phyloP scores from a whole-genome alignment of 2,113 vertebrate species.

The Panthera uncia region DNA sequence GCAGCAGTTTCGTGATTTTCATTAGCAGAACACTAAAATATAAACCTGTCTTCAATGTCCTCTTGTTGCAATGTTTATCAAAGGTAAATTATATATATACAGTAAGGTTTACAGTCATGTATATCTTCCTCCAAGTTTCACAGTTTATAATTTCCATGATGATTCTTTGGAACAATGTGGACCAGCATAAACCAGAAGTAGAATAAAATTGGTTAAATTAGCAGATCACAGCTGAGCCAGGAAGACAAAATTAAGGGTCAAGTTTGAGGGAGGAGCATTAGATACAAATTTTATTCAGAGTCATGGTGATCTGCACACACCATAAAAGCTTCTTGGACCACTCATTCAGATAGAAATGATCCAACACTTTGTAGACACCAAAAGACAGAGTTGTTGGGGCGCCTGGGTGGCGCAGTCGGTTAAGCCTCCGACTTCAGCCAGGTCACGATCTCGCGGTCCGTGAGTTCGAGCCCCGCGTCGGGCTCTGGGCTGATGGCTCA shows the following conservation, averaged over 20 bases:
- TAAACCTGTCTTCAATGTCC: background rate
- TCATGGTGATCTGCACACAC: background rate
- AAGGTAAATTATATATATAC: background rate
- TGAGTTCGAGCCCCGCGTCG: too few relatives aligned
- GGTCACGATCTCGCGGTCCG: too few relatives aligned
- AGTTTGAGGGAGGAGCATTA: background rate
- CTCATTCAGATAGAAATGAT: background rate
- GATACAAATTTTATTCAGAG: background rate
- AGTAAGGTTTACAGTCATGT: background rate
- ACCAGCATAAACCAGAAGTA: background rate
- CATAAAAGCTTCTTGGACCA: background rate
- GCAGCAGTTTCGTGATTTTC: background rate
- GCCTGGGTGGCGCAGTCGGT: too few relatives aligned
- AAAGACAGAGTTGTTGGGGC: background rate
- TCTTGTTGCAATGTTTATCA: background rate
- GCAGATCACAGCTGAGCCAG: background rate
- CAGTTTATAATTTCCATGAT: background rate
- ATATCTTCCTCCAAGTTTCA: constrained; percentile 15
- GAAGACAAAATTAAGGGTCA: background rate
- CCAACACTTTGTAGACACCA: background rate
- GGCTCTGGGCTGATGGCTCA: too few relatives aligned
- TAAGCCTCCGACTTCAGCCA: too few relatives aligned
- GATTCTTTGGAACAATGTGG: constrained; percentile 1
- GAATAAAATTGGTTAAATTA: background rate
- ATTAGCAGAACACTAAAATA: background rate